phyloP scores from a whole-genome alignment of 2,113 vertebrate genomes.

The Scomber japonicus region DNA sequence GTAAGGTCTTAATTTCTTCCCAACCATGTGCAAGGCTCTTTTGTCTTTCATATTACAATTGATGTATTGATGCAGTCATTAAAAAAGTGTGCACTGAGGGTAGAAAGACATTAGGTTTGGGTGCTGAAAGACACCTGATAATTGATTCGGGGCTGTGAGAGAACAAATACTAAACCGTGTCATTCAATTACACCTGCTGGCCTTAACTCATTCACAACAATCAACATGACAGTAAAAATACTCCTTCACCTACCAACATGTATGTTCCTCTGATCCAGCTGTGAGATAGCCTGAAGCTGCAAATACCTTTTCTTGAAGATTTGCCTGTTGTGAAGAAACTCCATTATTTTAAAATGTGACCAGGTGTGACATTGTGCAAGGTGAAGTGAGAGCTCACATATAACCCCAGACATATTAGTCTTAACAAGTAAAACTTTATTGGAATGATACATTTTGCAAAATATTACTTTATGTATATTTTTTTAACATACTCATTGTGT shows the following conservation, averaged over 20 bases:
- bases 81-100: background rate
- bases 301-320: background rate
- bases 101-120: slow-evolving; percentile 3
- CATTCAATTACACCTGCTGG: slow-evolving; percentile 53
- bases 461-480: slow-evolving; percentile 88
- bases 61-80: slow-evolving; percentile 22
- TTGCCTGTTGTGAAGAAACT: background rate
- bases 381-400: slow-evolving; percentile 53
- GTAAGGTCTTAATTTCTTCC: background rate
- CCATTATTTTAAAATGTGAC: background rate
- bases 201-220: slow-evolving; percentile 20
- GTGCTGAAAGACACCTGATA: slow-evolving; percentile 37
- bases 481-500: slow-evolving; percentile 87
- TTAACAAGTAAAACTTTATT: slow-evolving; percentile 92
- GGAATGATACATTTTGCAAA: slow-evolving; percentile 92
- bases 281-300: background rate
- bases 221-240: slow-evolving; percentile 7
- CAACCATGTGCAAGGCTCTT: slow-evolving; percentile 19
- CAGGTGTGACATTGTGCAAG: slow-evolving; percentile 9
- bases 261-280: slow-evolving; percentile 20
- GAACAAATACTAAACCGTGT: slow-evolving; percentile 60
- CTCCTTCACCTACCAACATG: slow-evolving; percentile 28
- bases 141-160: slow-evolving; percentile 50
- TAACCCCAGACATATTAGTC: slow-evolving; percentile 76
- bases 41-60: background rate